These are phyloP conservation scores for Scaptomyza hsui DNA, from an alignment of 1,140 invertebrate genomes.

Conservation along the genomic window DNA sequence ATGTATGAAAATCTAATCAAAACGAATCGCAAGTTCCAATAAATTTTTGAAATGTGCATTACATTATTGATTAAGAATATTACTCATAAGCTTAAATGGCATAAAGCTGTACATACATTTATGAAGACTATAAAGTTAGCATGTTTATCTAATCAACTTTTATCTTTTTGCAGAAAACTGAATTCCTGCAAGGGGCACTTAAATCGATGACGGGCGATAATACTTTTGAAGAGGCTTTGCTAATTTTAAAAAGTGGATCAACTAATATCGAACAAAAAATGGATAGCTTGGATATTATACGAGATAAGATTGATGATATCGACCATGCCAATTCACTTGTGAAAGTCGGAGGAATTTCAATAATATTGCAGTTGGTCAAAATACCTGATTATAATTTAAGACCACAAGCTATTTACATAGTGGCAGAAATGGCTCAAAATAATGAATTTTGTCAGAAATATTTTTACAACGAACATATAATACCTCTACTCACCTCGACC, in stretches of 20 bases:
- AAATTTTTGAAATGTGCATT: background rate
- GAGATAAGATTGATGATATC: conserved; percentile 65
- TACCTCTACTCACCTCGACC: conserved; percentile 45
- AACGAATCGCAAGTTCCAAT: background rate
- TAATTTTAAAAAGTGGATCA: conserved; percentile 27
- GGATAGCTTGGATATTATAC: conserved; percentile 49
- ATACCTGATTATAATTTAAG: conserved; percentile 26
- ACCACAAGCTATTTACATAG: conserved; percentile 42
- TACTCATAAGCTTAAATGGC: too few relatives aligned
- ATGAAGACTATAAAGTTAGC: background rate
- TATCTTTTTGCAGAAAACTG: conserved; percentile 25
- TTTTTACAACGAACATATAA: conserved; percentile 43
- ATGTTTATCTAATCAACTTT: background rate
- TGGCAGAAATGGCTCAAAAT: conserved; percentile 66
- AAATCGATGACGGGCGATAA: conserved; percentile 53
- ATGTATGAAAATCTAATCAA: background rate
- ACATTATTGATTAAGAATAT: background rate
- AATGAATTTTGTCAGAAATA: conserved; percentile 62
- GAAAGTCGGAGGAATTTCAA: conserved; percentile 46
- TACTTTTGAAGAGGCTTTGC: conserved; percentile 44
- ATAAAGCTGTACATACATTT: too few relatives aligned
- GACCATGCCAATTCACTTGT: conserved; percentile 61
- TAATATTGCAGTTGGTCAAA: conserved; percentile 35
- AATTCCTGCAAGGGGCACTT: conserved; percentile 51
- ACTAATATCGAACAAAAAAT: conserved; percentile 45